Evolutionary conservation across 2,113 vertebrate species (phyloP), one percentile per base, ranked within the genome.

Genomic region (Prunella fulvescens): DNA sequence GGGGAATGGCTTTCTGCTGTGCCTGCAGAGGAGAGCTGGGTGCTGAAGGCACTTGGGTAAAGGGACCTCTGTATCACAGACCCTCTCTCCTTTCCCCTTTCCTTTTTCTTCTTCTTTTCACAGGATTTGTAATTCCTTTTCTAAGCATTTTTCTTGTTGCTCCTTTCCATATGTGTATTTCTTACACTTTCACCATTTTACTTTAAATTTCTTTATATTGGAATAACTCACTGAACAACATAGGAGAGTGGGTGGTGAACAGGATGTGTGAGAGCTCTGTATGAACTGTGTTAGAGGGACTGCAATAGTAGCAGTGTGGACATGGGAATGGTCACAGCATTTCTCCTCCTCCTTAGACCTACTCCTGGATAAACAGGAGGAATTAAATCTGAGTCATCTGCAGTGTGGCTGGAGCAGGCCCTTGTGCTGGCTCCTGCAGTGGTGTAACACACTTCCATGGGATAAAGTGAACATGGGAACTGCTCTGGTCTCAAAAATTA

Each of bases 1-100:
- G 64, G 93, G 92, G 86, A 90, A 45, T 24, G 70, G 72, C 72
- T 92, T 92, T 83, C 48, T 94, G 71, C 81, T 96, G 89, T 90
- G 23, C 61, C 84, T 94, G 88, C 60, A 53, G 66, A 95, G 74
- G 71, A 45, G 42, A 71, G 74, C 47, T 33, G 65, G 29, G 28
- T 44, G 66, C 78, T 77, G 48, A 35, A 42, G 70, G 78, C 37
- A 15, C 40, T 71, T 74, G 66, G 13, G 31, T 60, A 3, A 71
- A 92, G 48, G 23, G 29, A 35, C 35, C 60, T 90, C 81, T 84
- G 3, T 65, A 65, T 65, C 26, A 12, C 22, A 56, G 24, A n/a
- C 7, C 26, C 29, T 61, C 35, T 39, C 6, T 6, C 29, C 28
- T 22, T 14, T 40, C 54, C 54, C 31, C 29, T 54, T 23, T 57